Evolutionary conservation across 2,113 vertebrate genomes (phyloP).

Genomic region (Potamarius usumacintae): DNA sequence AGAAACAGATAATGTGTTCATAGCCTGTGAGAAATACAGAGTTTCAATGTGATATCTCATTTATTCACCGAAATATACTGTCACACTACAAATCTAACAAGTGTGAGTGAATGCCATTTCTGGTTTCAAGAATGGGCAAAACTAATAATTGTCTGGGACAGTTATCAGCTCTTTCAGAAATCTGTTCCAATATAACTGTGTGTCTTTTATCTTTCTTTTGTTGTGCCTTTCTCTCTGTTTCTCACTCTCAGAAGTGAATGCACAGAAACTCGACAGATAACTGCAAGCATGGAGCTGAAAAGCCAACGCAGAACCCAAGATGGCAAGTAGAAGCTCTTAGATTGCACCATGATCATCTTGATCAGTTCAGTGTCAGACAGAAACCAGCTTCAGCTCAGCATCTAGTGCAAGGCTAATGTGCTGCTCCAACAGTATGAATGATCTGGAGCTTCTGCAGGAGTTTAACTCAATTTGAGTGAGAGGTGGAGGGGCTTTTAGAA

Average conservation of each 20-base stretch:
- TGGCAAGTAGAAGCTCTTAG: slow-evolving; percentile 60
- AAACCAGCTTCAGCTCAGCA: slow-evolving; percentile 35
- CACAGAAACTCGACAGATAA: slow-evolving; percentile 24
- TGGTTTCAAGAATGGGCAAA: background rate
- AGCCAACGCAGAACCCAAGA: slow-evolving; percentile 59
- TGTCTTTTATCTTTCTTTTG: background rate
- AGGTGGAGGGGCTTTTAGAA: slow-evolving; percentile 32
- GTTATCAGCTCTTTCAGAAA: background rate
- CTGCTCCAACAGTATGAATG: background rate
- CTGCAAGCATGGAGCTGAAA: slow-evolving; percentile 52
- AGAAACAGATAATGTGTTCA: background rate
- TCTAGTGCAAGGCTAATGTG: background rate
- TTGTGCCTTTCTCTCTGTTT: slow-evolving; percentile 13
- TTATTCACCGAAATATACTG: background rate
- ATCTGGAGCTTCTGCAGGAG: background rate
- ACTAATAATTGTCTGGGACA: background rate
- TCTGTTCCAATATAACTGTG: background rate
- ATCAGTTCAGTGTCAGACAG: slow-evolving; percentile 38
- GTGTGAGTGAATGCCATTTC: background rate
- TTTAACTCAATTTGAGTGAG: slow-evolving; percentile 32
- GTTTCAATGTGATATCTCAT: background rate
- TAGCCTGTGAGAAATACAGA: background rate
- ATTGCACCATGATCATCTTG: slow-evolving; percentile 61
- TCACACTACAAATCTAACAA: background rate
- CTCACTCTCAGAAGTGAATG: slow-evolving; percentile 7